Evolutionary conservation across 2,888 invertebrate genomes (phyloP), one percentile per base, ranked within the genome.

Genomic region (Parnassius smintheus): DNA sequence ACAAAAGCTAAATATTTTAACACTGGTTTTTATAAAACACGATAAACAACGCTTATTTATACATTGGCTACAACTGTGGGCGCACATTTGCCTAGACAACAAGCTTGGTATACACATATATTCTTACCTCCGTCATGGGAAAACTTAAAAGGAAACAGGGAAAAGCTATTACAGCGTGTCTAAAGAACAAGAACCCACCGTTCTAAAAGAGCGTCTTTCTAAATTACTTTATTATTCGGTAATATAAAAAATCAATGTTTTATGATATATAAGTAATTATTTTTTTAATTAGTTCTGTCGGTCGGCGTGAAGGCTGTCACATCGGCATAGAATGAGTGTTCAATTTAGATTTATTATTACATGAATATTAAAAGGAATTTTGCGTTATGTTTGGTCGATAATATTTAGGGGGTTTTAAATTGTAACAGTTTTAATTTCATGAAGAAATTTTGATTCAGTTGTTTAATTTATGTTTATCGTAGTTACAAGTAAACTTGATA

Each of bases 231-330:
- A 42, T 64, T 60, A 60, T 63, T 59, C 35, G 55, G 41, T 59
- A 59, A 55, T 55, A 60, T 25, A 25, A 25, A 58, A 62, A 59
- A 56, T 75, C 75, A 74, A 71, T 71, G 71, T 75, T 73, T 69
- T 67, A 66, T 75, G 64, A 80, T 75, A 82, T 75, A 82, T 81
- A 75, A 81, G 81, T 85, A 82, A 84, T 84, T 82, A 82, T 85
- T 82, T 76, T 82, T 81, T 82, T 82, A 79, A 70, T 82, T 81
- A 82, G 4, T 25, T 25, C 81, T 70, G 69, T 71, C 68, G 72
- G 73, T 70, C 74, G 68, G 67, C 72, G 69, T 68, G 70, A 70
- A 74, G 75, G 72, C 75, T 63, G 50, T 51, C 59, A 59, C 63
- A 59, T 63, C 63, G 59, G 46, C 63, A 59, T 72, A 74, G 75